A percentile compares a stretch with the other conserved stretches of the same genome.
These are phyloP conservation scores for Pagetopsis macropterus DNA, from an alignment of 2,797 vertebrate genomes.

Conservation along the genomic window DNA sequence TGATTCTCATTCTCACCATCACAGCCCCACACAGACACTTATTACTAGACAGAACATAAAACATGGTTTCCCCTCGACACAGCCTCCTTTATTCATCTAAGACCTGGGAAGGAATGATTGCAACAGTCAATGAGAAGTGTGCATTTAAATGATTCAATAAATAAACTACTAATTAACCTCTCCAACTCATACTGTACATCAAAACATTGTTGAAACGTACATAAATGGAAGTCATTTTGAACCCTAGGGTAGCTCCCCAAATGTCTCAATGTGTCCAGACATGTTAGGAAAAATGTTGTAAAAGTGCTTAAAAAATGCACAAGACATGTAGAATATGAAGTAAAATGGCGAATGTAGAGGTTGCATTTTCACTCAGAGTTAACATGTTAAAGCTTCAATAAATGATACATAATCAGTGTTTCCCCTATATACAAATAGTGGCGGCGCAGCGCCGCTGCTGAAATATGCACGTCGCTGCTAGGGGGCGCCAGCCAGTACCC, in stretches of 20 bases:
- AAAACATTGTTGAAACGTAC: background rate
- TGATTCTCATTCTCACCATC: slow-evolving; percentile 49
- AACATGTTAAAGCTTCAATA: too few relatives aligned
- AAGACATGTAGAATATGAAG: background rate
- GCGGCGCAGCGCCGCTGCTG: too few relatives aligned
- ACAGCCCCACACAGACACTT: slow-evolving; percentile 37
- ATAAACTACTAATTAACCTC: background rate
- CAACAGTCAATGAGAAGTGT: background rate
- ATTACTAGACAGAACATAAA: slow-evolving; percentile 60
- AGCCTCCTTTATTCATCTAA: slow-evolving; percentile 2
- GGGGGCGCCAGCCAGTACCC: too few relatives aligned
- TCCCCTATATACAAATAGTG: too few relatives aligned
- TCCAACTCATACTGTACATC: background rate
- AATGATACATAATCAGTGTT: too few relatives aligned
- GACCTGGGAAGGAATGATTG: slow-evolving; percentile 17
- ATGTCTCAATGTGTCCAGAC: background rate
- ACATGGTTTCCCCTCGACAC: slow-evolving; percentile 26
- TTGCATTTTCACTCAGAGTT: too few relatives aligned
- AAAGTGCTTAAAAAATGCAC: background rate
- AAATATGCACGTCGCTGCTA: too few relatives aligned
- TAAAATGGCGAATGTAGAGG: too few relatives aligned
- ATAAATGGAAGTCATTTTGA: background rate
- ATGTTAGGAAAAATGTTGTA: background rate
- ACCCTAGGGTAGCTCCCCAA: background rate
- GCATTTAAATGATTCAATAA: slow-evolving; percentile 7